These are phyloP conservation scores for Laodelphax striatellus DNA, from an alignment of 1,140 invertebrate genomes.

Conservation along the genomic window DNA sequence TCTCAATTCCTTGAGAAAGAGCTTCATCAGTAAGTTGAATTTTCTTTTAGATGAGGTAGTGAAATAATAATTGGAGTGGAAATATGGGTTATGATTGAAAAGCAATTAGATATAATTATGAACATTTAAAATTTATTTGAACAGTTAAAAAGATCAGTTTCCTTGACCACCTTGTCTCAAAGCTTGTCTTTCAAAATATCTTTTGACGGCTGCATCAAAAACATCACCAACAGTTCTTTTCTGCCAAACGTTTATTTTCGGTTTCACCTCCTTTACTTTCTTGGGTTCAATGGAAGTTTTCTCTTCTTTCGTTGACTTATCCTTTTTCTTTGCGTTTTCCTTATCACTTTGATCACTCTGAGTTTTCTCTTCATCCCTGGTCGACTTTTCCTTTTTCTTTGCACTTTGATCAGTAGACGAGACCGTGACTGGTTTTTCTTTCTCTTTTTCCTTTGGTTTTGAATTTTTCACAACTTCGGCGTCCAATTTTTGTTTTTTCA, in stretches of 20 bases:
- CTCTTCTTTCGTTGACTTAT: not conserved
- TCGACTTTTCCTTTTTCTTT: conserved; percentile 29
- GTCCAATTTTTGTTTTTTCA: not conserved
- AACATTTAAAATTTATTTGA: not conserved
- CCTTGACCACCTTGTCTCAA: not conserved
- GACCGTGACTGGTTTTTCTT: conserved; percentile 16
- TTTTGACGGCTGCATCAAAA: conserved; percentile 66
- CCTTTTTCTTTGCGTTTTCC: conserved; percentile 11
- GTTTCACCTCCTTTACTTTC: conserved; percentile 7
- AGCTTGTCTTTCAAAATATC: conserved; percentile 66
- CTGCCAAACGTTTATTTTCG: conserved; percentile 51
- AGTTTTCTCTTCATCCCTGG: conserved; percentile 16
- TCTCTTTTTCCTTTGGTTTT: conserved; percentile 22
- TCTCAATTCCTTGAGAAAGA: too few relatives aligned
- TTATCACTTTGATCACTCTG: conserved; percentile 18
- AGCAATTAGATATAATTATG: too few relatives aligned
- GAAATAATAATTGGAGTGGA: too few relatives aligned
- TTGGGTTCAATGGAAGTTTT: conserved; percentile 12
- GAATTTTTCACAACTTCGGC: conserved; percentile 22
- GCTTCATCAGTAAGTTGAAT: too few relatives aligned
- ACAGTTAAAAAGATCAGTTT: not conserved
- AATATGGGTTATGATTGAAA: too few relatives aligned
- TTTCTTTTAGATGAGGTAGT: too few relatives aligned
- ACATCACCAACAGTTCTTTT: conserved; percentile 74
- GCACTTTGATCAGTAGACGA: conserved; percentile 13